Conservation (phyloP, 2,113 vertebrate genomes). For the Puma concolor region DNA sequence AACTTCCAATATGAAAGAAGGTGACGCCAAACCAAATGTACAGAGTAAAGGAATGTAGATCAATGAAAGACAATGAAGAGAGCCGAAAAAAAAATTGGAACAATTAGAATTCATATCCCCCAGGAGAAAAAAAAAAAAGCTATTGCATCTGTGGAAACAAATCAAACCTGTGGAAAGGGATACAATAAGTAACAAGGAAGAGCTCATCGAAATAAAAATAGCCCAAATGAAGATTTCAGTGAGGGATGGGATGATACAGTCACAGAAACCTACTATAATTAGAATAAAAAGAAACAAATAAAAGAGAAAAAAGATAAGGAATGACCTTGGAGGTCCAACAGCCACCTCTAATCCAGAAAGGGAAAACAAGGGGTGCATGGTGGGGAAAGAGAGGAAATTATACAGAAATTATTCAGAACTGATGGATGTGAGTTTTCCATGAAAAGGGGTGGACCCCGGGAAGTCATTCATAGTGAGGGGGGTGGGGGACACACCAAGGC, state of each 20-base stretch:
- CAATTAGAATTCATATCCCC: background rate
- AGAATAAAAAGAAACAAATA: background rate
- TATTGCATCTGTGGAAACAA: background rate
- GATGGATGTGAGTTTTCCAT: background rate
- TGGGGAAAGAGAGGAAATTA: background rate
- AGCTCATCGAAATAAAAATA: background rate
- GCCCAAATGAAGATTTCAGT: slow-evolving; percentile 14
- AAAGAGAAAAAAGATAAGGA: background rate
- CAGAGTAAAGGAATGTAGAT: background rate
- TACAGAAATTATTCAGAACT: background rate
- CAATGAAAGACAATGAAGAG: background rate
- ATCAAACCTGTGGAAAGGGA: background rate
- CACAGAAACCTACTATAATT: background rate
- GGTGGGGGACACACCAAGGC: background rate
- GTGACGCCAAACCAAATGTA: background rate
- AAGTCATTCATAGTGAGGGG: background rate
- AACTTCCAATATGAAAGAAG: background rate
- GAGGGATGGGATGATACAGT: background rate
- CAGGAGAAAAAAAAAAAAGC: background rate
- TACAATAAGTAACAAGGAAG: background rate
- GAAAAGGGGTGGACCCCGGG: background rate
- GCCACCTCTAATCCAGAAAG: background rate
- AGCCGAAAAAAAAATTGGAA: background rate
- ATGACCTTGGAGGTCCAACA: background rate
- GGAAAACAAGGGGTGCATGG: background rate